Evolutionary conservation across 2,888 invertebrate species (phyloP), one percentile per base, ranked within the genome.

Genomic region (Campopleginae sp.): DNA sequence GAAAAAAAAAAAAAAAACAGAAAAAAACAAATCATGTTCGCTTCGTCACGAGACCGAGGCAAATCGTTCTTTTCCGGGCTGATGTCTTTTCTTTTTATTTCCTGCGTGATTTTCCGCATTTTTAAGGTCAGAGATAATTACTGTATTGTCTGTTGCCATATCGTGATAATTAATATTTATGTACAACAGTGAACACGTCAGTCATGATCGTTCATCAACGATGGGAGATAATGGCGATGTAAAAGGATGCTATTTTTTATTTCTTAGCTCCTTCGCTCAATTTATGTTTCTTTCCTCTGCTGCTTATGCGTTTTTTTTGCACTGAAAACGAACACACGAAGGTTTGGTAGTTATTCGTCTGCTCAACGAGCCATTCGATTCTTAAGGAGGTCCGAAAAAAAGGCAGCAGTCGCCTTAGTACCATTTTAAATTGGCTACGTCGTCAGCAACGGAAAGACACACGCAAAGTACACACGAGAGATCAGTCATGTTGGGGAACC

Each of bases 181-280:
- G 88, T 88, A 85, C 89, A 90, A 90, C 91, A 88, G 87, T 92
- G 92, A 92, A 92, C 92, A 92, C 92, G 91, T 92, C 88, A 88
- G 89, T 92, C 87, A 87, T 87, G 81, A 92, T 88, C 89, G 86
- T 89, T 89, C 89, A 87, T 83, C 81, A 86, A 89, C 80, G 86
- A 88, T 88, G 86, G 86, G 89, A 88, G 86, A 89, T 89, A 86
- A 74, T 61, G 87, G 88, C 89, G 87, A 87, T 87, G 85, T 90
- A 90, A 87, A 91, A 91, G 90, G 90, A 87, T 89, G 27, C 33
- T 71, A 48, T 77, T 63, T 68, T 80, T 61, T 82, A 74, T 42
- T 58, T 84, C 68, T 83, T 82, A 44, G 23, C 46, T 23, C 38
- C 38, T 19, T 48, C n/a, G 48, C 61, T 82, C 78, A 46, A 76